These are phyloP conservation scores for Lepus townsendii DNA, from an alignment of 2,797 vertebrate genomes.

Conservation along the genomic window DNA sequence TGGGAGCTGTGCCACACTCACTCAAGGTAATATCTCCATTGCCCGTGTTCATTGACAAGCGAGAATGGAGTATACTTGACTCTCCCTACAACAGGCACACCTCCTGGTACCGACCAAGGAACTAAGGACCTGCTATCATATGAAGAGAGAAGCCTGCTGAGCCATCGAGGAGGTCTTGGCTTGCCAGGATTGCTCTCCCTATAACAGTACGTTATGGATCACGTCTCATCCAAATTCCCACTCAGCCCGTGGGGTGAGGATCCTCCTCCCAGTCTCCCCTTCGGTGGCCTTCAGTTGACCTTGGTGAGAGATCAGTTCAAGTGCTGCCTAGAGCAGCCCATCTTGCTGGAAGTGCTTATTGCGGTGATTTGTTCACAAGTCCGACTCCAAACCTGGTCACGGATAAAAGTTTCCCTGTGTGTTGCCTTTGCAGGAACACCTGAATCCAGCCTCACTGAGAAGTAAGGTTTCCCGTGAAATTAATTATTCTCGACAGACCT, in stretches of 20 bases:
- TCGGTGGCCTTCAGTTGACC: background rate
- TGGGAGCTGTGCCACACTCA: background rate
- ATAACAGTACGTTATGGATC: background rate
- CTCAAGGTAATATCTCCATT: background rate
- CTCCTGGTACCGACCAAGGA: background rate
- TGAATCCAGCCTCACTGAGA: background rate
- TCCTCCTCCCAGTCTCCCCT: background rate
- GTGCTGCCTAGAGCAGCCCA: background rate
- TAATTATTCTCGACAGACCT: background rate
- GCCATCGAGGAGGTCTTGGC: background rate
- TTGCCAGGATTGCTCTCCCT: background rate
- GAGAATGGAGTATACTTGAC: background rate
- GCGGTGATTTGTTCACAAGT: background rate
- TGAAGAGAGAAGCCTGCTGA: background rate
- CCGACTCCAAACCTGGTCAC: background rate
- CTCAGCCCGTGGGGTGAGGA: background rate
- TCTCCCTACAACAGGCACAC: accelerated
- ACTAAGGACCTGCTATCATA: background rate
- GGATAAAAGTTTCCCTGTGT: background rate
- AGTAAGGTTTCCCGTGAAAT: background rate
- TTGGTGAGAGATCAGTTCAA: background rate
- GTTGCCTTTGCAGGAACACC: background rate
- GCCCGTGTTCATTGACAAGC: background rate
- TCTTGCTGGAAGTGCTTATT: background rate
- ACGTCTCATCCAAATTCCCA: background rate